Percentiles rank a stretch among this genome's conserved stretches.
Conservation (phyloP, 2,888 invertebrate species). For the Ormyrus rosae region DNA sequence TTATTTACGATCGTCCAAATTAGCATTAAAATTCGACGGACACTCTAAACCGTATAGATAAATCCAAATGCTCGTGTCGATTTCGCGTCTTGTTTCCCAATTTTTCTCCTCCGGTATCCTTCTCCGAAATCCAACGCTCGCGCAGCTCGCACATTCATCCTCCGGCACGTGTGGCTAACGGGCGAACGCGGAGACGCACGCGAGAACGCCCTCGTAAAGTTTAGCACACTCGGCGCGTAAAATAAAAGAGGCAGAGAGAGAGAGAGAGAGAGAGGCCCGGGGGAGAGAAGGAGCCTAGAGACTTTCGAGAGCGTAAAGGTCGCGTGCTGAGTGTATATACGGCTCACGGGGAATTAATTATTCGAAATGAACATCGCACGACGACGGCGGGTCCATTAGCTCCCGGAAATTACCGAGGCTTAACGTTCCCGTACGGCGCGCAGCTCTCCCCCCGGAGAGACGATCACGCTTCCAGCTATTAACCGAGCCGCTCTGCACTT, state of each 20-base stretch:
- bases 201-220: constrained; percentile 17
- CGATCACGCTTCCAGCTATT: constrained; percentile 50
- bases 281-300: too few relatives aligned
- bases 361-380: constrained; percentile 70
- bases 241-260: background rate
- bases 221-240: constrained; percentile 1
- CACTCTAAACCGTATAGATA: too few relatives aligned
- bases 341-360: constrained; percentile 69
- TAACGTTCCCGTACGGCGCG: constrained; percentile 61
- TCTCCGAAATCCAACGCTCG: too few relatives aligned
- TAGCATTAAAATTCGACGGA: too few relatives aligned
- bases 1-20: too few relatives aligned
- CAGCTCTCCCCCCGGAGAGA: constrained; percentile 45
- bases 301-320: background rate
- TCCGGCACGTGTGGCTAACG: background rate
- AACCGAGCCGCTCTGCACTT: constrained; percentile 25
- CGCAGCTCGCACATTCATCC: background rate
- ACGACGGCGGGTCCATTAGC: constrained; percentile 69
- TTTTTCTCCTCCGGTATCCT: too few relatives aligned
- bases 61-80: too few relatives aligned
- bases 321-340: constrained; percentile 16
- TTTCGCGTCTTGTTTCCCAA: too few relatives aligned
- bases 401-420: constrained; percentile 72
- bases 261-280: too few relatives aligned
- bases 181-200: background rate